These are phyloP conservation scores for Gadopsis marmoratus DNA, from an alignment of 2,797 vertebrate genomes.

Conservation along the genomic window DNA sequence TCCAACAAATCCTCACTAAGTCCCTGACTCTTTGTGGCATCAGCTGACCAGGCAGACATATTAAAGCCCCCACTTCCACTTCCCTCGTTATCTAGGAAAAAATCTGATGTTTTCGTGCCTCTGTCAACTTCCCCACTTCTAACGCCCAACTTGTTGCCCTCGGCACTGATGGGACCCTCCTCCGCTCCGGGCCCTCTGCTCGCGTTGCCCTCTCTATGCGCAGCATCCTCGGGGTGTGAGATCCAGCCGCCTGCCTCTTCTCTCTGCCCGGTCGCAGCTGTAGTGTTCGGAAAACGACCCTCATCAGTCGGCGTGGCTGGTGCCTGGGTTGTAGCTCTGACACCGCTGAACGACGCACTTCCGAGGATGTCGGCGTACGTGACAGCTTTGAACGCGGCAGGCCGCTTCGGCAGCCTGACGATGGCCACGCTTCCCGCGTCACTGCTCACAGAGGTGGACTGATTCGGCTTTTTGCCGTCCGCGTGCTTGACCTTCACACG, in stretches of 20 bases:
- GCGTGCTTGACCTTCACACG: slow-evolving; percentile 25
- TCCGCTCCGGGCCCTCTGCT: background rate
- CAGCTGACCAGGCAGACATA: slow-evolving; percentile 5
- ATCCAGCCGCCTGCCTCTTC: fast-evolving
- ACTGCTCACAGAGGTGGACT: background rate
- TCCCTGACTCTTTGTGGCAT: background rate
- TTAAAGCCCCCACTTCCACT: slow-evolving; percentile 45
- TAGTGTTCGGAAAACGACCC: background rate
- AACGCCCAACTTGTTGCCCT: background rate
- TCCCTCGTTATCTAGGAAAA: slow-evolving; percentile 38
- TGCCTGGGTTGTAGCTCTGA: slow-evolving; percentile 2
- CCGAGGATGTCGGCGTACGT: slow-evolving; percentile 63
- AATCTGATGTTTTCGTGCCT: background rate
- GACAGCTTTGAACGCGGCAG: slow-evolving; percentile 9
- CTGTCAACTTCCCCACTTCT: background rate
- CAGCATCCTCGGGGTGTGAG: background rate
- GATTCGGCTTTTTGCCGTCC: background rate
- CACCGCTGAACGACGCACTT: slow-evolving; percentile 58
- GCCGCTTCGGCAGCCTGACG: slow-evolving; percentile 6
- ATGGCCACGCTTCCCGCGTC: background rate
- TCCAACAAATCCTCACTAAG: slow-evolving; percentile 46
- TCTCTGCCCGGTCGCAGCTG: background rate
- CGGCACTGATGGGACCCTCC: background rate
- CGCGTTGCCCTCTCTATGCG: background rate
- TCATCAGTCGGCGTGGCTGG: background rate